These are phyloP conservation scores for Poeciliopsis turneri DNA, from an alignment of 2,797 vertebrate genomes.

Conservation along the genomic window DNA sequence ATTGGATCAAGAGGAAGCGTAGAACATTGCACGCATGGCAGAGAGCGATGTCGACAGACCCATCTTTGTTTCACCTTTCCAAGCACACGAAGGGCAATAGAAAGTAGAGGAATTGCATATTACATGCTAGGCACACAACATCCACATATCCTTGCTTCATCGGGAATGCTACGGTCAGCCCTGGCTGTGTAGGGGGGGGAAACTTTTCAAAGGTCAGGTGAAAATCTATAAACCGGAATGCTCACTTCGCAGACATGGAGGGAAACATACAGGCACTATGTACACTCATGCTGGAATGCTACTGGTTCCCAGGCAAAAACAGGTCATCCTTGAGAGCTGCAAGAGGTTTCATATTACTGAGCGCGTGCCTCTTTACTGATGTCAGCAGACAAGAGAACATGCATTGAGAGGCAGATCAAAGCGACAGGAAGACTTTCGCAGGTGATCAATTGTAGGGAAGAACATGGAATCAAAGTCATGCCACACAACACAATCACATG, in stretches of 20 bases:
- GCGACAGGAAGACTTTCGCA: slow-evolving; percentile 33
- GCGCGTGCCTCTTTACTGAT: slow-evolving; percentile 13
- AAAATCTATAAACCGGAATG: slow-evolving; percentile 48
- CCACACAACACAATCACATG: slow-evolving; percentile 69
- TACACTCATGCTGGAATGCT: slow-evolving; percentile 53
- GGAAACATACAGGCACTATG: slow-evolving; percentile 55
- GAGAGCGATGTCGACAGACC: slow-evolving; percentile 33
- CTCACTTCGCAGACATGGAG: slow-evolving; percentile 40
- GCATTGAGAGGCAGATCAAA: slow-evolving; percentile 50
- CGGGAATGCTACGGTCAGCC: slow-evolving; percentile 62
- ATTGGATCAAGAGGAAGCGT: slow-evolving; percentile 32
- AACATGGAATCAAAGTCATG: slow-evolving; percentile 56
- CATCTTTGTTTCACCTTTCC: slow-evolving; percentile 59
- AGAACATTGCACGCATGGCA: slow-evolving; percentile 53
- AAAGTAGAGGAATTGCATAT: slow-evolving; percentile 51
- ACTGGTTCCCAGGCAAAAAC: slow-evolving; percentile 18
- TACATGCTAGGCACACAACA: slow-evolving; percentile 72
- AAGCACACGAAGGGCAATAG: slow-evolving; percentile 57
- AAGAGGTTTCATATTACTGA: slow-evolving; percentile 31
- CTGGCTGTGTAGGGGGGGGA: slow-evolving; percentile 54
- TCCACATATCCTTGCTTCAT: slow-evolving; percentile 59
- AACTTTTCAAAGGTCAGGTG: slow-evolving; percentile 70
- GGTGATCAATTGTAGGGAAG: slow-evolving; percentile 31
- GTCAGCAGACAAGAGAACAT: slow-evolving; percentile 53
- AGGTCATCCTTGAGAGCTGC: slow-evolving; percentile 32